Conservation (phyloP, 2,797 vertebrate species). For the Pygocentrus nattereri region DNA sequence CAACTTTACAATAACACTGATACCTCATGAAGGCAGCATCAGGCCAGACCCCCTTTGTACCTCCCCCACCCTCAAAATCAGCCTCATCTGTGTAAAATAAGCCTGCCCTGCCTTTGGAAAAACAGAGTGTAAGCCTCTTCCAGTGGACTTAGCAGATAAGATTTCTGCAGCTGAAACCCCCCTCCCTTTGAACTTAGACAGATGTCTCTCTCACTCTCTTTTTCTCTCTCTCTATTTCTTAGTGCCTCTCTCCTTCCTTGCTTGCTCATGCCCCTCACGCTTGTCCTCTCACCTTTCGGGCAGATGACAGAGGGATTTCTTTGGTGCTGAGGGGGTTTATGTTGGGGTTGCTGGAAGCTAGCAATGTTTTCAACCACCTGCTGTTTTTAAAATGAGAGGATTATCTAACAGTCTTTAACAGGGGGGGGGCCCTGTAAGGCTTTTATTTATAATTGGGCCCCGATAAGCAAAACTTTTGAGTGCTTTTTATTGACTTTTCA, state of each 20-base stretch:
- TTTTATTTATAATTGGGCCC: constrained; percentile 43
- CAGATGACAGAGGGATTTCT: constrained; percentile 64
- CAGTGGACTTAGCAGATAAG: constrained; percentile 65
- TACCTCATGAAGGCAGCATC: neutral
- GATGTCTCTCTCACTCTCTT: constrained; percentile 16
- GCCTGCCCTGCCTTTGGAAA: constrained; percentile 55
- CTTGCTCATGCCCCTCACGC: constrained; percentile 12
- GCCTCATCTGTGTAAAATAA: constrained; percentile 69
- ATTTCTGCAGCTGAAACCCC: constrained; percentile 52
- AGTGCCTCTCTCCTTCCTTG: neutral
- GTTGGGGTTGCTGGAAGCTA: constrained; percentile 61
- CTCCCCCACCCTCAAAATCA: constrained; percentile 27
- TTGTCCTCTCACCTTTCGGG: constrained; percentile 9
- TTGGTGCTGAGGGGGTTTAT: constrained; percentile 56
- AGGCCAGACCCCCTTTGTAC: constrained; percentile 1
- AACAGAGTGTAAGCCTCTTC: constrained; percentile 60
- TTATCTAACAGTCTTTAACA: constrained; percentile 65
- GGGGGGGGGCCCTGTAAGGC: constrained; percentile 25
- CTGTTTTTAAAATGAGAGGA: constrained; percentile 76
- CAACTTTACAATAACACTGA: neutral
- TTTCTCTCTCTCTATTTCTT: neutral
- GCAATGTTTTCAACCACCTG: constrained; percentile 74
- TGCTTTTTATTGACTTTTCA: constrained; percentile 44
- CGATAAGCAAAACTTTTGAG: constrained; percentile 2
- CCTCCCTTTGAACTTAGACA: constrained; percentile 53